A percentile compares a stretch with the other conserved stretches of the same genome.
These are phyloP conservation scores for Magallana nippona DNA, from an alignment of 2,888 invertebrate genomes.

Conservation along the genomic window DNA sequence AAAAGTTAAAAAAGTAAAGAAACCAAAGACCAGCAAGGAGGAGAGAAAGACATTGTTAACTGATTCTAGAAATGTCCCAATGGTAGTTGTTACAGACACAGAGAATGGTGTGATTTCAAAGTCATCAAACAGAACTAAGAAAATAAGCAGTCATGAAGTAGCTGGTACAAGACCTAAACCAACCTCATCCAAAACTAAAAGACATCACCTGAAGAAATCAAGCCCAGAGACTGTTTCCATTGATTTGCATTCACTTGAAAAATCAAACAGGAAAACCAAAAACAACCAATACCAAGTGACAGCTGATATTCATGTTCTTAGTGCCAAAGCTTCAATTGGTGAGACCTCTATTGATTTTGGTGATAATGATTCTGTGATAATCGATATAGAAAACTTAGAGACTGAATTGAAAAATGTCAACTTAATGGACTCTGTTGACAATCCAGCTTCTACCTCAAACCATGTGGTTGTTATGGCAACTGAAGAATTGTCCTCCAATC, in stretches of 20 bases:
- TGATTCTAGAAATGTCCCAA: conserved; percentile 58
- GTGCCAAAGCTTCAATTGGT: not conserved
- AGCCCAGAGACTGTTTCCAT: conserved; percentile 38
- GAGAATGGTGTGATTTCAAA: conserved; percentile 4
- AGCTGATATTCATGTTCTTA: conserved; percentile 46
- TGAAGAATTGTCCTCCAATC: conserved; percentile 48
- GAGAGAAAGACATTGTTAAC: conserved; percentile 45
- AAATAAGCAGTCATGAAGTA: not conserved
- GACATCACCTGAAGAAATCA: not conserved
- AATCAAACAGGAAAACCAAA: not conserved
- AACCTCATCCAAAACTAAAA: conserved; percentile 16
- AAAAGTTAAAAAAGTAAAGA: conserved; percentile 39
- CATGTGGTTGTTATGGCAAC: conserved; percentile 50
- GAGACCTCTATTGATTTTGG: conserved; percentile 45
- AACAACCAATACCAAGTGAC: conserved; percentile 35
- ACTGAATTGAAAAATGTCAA: conserved; percentile 50
- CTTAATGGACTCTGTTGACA: conserved; percentile 49
- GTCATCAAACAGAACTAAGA: conserved; percentile 31
- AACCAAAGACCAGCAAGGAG: conserved; percentile 47
- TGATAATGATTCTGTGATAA: conserved; percentile 51
- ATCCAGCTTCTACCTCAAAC: conserved; percentile 20
- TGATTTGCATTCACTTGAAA: conserved; percentile 36
- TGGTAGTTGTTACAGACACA: conserved; percentile 55
- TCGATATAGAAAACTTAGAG: conserved; percentile 56
- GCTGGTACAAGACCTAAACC: too few species aligned